phyloP scores from a whole-genome alignment of 2,888 invertebrate species.

The Apocheima hispidaria region DNA sequence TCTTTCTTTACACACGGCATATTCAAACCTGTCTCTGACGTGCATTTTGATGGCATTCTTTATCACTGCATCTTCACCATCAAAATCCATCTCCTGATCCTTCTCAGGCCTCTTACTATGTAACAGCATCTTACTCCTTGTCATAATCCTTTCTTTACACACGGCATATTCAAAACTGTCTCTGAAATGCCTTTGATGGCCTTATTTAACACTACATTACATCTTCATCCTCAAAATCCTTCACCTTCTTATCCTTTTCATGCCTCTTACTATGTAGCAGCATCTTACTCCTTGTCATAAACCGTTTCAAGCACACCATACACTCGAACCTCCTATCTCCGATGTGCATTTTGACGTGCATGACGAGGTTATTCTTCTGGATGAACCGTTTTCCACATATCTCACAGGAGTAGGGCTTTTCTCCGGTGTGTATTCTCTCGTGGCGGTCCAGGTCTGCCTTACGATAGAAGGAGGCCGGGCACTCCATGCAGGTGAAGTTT shows the following conservation, averaged over 20 bases:
- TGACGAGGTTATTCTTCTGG: conserved; percentile 74
- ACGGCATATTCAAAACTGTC: neutral
- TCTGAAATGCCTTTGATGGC: neutral
- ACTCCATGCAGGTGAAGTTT: conserved; percentile 69
- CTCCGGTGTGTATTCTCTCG: conserved; percentile 71
- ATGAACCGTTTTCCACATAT: conserved; percentile 74
- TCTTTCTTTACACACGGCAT: neutral
- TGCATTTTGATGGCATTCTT: neutral
- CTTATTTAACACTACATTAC: too few species aligned
- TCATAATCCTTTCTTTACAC: neutral
- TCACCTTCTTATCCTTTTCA: conserved; percentile 63
- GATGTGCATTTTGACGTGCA: conserved; percentile 74
- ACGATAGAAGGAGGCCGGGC: conserved; percentile 70
- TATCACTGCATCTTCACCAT: neutral
- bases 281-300: conserved; percentile 71
- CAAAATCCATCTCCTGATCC: neutral
- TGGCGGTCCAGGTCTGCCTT: conserved; percentile 75
- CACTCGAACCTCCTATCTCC: conserved; percentile 70
- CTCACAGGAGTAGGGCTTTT: conserved; percentile 71
- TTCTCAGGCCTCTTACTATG: neutral
- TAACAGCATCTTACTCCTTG: neutral
- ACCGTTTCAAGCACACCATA: conserved; percentile 63
- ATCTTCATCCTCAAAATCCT: conserved; percentile 16
- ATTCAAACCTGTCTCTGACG: neutral
- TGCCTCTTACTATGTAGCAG: conserved; percentile 66